Evolutionary conservation across 2,113 vertebrate species (phyloP).

Genomic region (Heteronetta atricapilla): DNA sequence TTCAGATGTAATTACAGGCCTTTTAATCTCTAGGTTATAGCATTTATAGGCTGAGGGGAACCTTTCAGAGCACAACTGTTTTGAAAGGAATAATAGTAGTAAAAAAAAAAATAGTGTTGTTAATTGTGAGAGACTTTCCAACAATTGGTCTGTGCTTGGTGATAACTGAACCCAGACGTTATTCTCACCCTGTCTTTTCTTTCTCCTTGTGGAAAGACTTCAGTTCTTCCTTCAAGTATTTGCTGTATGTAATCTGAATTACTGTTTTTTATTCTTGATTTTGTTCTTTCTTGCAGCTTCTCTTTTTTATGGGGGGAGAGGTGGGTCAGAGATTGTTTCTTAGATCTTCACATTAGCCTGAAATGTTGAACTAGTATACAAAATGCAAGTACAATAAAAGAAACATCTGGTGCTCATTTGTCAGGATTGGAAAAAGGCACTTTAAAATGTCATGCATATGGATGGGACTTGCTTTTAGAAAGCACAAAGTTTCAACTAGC

Average conservation of each 20-base stretch:
- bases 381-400: neutral
- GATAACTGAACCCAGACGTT: neutral
- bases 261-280: neutral
- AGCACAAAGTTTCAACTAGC: constrained; percentile 3
- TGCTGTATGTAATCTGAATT: neutral
- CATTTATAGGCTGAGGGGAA: neutral
- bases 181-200: neutral
- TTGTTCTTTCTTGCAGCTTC: neutral
- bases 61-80: neutral
- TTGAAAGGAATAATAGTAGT: neutral
- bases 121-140: neutral
- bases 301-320: neutral
- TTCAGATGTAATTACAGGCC: neutral
- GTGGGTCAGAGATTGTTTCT: constrained; percentile 2
- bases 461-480: neutral
- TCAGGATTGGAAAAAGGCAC: constrained; percentile 6
- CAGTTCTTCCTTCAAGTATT: neutral
- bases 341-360: neutral
- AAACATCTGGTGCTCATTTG: constrained; percentile 46
- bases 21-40: neutral
- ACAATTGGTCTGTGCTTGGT: neutral
- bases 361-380: neutral
- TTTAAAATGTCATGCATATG: constrained; percentile 9
- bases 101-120: neutral
- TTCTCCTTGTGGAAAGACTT: neutral